A percentile compares a stretch with the other conserved stretches of the same genome.
Evolutionary conservation across 1,140 invertebrate species (phyloP).

Genomic region (Chironomus tepperi): DNA sequence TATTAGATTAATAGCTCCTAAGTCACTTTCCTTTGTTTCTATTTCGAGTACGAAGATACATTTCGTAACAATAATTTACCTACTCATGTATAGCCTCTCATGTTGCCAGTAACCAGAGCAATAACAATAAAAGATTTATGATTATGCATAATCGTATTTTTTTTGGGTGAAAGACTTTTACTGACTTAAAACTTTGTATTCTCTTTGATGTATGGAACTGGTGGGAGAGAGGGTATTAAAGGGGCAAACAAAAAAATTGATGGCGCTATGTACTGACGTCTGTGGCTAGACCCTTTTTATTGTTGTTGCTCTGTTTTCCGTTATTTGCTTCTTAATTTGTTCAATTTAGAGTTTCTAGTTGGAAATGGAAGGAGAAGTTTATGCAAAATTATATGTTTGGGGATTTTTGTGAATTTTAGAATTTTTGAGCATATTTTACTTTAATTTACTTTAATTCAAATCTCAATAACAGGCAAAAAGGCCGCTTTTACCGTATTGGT

Average conservation of each 20-base stretch:
- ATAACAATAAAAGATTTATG: too few relatives aligned
- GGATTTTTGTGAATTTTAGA: too few relatives aligned
- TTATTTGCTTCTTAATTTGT: neutral
- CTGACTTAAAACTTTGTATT: neutral
- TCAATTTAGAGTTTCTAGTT: neutral
- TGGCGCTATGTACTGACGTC: neutral
- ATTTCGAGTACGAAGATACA: too few relatives aligned
- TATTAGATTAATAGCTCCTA: neutral
- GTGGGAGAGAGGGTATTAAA: neutral
- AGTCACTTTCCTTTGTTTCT: neutral
- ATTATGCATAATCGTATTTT: neutral
- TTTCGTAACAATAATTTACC: too few relatives aligned
- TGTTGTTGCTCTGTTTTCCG: neutral
- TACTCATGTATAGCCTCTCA: too few relatives aligned
- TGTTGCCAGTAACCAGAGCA: too few relatives aligned
- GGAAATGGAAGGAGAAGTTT: too few relatives aligned
- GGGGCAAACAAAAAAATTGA: neutral
- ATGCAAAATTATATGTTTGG: too few relatives aligned
- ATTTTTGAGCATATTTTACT: too few relatives aligned
- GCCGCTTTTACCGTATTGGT: too few relatives aligned
- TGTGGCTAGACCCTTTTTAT: conserved; percentile 11
- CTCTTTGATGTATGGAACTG: neutral
- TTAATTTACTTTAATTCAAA: too few relatives aligned
- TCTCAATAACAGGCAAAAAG: too few relatives aligned
- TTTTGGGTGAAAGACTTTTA: neutral